Percentiles rank a stretch among this genome's conserved stretches.
Conservation (phyloP, 2,888 invertebrate genomes). For the Drosophila meridiana region DNA sequence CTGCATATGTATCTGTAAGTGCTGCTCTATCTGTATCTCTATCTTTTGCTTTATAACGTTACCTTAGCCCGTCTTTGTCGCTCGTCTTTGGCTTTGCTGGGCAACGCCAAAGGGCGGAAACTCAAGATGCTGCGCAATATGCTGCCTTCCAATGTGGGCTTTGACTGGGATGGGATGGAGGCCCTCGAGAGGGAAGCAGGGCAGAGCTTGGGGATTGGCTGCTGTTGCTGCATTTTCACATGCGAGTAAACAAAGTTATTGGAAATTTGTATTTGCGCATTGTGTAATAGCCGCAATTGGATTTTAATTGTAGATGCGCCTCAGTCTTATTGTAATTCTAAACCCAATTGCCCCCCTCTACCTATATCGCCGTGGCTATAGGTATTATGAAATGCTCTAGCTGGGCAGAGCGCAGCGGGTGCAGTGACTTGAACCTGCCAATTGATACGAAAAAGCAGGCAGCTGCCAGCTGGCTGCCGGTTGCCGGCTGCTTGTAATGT, state of each 20-base stretch:
- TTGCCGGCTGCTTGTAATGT: conserved; percentile 32
- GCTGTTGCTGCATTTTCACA: conserved; percentile 60
- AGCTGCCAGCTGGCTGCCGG: conserved; percentile 18
- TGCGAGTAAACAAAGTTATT: conserved; percentile 70
- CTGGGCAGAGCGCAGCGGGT: conserved; percentile 35
- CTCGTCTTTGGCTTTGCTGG: conserved; percentile 36
- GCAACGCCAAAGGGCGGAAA: conserved; percentile 62
- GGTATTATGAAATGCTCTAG: conserved; percentile 11
- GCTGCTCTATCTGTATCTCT: conserved; percentile 8
- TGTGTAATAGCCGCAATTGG: conserved; percentile 68
- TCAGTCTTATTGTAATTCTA: conserved; percentile 50
- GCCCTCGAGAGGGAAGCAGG: neutral
- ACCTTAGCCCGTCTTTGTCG: conserved; percentile 50
- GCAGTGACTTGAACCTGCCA: conserved; percentile 53
- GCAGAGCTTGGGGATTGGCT: neutral
- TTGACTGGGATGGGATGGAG: conserved; percentile 1
- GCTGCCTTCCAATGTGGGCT: conserved; percentile 11
- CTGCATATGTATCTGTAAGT: conserved; percentile 1
- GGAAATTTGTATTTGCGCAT: conserved; percentile 63
- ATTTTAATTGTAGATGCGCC: conserved; percentile 67
- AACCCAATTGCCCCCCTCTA: conserved; percentile 27
- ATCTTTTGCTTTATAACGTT: conserved; percentile 34
- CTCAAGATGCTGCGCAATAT: conserved; percentile 77
- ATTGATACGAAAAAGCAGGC: conserved; percentile 37
- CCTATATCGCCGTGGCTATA: neutral